Base-by-base conservation (phyloP, 2,113 vertebrate genomes). In the Nothobranchius furzeri region DNA sequence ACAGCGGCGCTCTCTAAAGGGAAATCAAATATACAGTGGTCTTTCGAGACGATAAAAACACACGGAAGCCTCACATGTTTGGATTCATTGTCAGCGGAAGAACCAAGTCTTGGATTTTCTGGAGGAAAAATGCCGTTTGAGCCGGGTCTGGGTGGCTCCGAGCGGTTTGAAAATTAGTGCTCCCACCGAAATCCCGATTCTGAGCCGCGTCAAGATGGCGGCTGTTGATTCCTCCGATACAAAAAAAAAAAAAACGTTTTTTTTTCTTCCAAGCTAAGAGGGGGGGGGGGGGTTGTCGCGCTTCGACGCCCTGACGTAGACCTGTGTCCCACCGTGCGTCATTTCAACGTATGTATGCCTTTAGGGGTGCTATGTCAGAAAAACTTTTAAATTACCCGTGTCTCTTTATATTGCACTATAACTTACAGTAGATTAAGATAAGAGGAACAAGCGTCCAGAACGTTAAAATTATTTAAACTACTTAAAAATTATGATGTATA, bases 171-270 rank as follows among this genome's bases (percentile, higher is more conserved):
- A 88, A 92, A 91, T 88, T 89, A 88, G 87, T 88, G 90, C 88
- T 92, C 71, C 75, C 88, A 91, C 92, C 84, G 91, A 94, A 92
- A 94, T 94, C 94, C 94, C 90, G 93, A 94, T 88, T 94, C 92
- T 89, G 93, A 94, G 94, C 94, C 94, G 93, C 94, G 94, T 94
- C 95, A 96, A 96, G 95, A 96, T 96, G 95, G 95, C 95, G 95
- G 95, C 94, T 96, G 95, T 96, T 96, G 95, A 96, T 96, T 96
- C 95, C 95, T 96, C 90, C 87, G 91, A 92, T 94, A 94, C 92
- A 95, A 95, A 95, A 94, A 91, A 91, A 95, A 95, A 94, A 91
- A 91, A 85, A 20, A 20, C 20, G 56, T 92, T 30, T 95, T 94
- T 95, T 95, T 95, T 95, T 93, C 94, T 96, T 94, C 94, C 93